Evolutionary conservation across 1,140 invertebrate genomes (phyloP).

Genomic region (Orius laevigatus): DNA sequence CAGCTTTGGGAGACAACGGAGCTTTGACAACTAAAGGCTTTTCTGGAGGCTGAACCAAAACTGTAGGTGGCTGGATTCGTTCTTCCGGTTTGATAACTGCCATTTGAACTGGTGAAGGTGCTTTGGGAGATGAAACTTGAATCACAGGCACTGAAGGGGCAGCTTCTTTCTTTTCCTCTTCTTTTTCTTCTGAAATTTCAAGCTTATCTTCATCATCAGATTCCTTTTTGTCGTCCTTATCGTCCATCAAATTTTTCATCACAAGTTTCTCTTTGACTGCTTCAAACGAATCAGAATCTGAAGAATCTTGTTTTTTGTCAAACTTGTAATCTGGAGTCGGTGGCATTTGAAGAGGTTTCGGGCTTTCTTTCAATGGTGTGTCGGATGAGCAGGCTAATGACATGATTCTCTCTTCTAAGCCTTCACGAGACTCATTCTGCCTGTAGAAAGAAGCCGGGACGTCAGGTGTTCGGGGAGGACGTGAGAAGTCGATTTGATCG

Average conservation of each 20-base stretch:
- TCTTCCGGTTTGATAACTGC: too few relatives aligned
- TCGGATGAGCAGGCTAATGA: slow-evolving; percentile 18
- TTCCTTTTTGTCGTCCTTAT: background rate
- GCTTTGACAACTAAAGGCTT: background rate
- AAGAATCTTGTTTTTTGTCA: slow-evolving; percentile 2
- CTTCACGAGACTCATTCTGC: slow-evolving; percentile 19
- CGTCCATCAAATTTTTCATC: background rate
- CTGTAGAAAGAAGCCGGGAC: slow-evolving; percentile 20
- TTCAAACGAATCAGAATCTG: slow-evolving; percentile 1
- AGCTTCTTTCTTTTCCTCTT: background rate
- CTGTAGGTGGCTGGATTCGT: background rate
- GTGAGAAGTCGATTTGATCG: slow-evolving; percentile 33
- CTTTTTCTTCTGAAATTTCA: background rate
- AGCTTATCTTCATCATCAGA: background rate
- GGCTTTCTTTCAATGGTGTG: slow-evolving; percentile 8
- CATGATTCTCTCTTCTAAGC: slow-evolving; percentile 21
- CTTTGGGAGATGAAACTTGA: background rate
- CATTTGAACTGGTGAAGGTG: background rate
- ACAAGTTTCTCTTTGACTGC: background rate
- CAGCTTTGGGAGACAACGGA: background rate
- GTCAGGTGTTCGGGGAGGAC: slow-evolving; percentile 34
- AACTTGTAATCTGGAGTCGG: slow-evolving; percentile 4
- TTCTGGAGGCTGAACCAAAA: background rate
- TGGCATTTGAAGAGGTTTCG: slow-evolving; percentile 3
- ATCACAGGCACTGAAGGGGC: background rate